Evolutionary conservation across 2,113 vertebrate species (phyloP), one percentile per base, ranked within the genome.

Genomic region (Aleadryas rufinucha): DNA sequence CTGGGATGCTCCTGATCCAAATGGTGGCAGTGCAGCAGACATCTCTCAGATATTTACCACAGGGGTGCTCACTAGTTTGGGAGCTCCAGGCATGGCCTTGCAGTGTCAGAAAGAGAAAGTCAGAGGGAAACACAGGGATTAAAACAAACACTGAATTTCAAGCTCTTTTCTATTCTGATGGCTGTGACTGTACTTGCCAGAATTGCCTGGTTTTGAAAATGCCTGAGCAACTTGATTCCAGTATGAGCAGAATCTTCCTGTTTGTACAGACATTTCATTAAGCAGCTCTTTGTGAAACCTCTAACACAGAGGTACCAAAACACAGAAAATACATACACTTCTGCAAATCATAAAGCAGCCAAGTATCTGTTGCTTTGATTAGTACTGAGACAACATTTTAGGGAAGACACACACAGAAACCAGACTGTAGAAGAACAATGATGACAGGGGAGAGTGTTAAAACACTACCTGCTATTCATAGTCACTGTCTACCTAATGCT

Each of bases 361-460:
- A 70, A 82, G 2, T 54, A 87, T 15, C n/a, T 22, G 50, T 63
- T 88, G 85, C 37, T 89, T 76, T 81, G 33, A 53, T 37, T 54
- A 81, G 80, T 72, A 84, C 85, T 70, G 76, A 96, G 89, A 85
- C 84, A 95, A 96, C 35, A 52, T 60, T 49, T 85, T 75, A 87
- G 53, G 87, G 81, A 79, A 85, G 95, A 95, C 63, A 95, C 56
- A 90, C 74, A 39, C 19, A 52, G 78, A 69, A 93, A 27, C 35
- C 45, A 18, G 64, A 74, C 42, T 33, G 90, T 2, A 93, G 66
- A 84, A 95, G 30, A 94, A 87, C 78, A 81, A 26, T 44, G 30
- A 75, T 69, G 77, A 68, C 9, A 68, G 27, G 8, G 63, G 13
- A 2, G 56, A 81, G 16, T 33, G n/a, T 39, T 84, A 83, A 52